Conservation (phyloP, 2,113 vertebrate species). For the Peromyscus maniculatus region DNA sequence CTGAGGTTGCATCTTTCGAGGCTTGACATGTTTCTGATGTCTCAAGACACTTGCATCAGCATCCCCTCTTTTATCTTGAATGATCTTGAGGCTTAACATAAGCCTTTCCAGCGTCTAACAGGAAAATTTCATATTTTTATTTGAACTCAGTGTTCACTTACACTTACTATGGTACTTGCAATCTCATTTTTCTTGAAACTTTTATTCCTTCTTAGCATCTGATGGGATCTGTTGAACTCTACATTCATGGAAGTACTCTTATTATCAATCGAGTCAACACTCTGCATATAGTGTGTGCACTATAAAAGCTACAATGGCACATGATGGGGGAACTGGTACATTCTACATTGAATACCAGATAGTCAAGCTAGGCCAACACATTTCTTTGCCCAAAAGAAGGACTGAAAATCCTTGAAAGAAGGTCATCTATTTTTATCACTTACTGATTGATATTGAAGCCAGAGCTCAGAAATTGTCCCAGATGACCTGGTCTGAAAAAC, state of each 20-base stretch:
- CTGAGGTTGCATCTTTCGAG: not conserved
- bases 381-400: not conserved
- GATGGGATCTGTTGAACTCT: not conserved
- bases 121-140: not conserved
- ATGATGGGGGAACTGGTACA: not conserved
- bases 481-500: not conserved
- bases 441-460: not conserved
- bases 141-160: not conserved
- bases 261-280: not conserved
- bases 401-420: conserved; percentile 13
- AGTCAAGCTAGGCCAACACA: not conserved
- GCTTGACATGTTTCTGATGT: not conserved
- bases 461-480: not conserved
- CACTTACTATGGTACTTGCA: not conserved
- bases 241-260: not conserved
- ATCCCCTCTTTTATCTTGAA: not conserved
- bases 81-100: not conserved
- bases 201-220: not conserved
- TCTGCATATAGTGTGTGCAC: not conserved
- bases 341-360: not conserved
- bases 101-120: not conserved
- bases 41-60: too few relatives aligned
- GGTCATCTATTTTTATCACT: not conserved
- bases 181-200: not conserved
- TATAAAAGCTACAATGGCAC: not conserved